phyloP scores from a whole-genome alignment of 2,888 invertebrate genomes.

The Elysia crispata region DNA sequence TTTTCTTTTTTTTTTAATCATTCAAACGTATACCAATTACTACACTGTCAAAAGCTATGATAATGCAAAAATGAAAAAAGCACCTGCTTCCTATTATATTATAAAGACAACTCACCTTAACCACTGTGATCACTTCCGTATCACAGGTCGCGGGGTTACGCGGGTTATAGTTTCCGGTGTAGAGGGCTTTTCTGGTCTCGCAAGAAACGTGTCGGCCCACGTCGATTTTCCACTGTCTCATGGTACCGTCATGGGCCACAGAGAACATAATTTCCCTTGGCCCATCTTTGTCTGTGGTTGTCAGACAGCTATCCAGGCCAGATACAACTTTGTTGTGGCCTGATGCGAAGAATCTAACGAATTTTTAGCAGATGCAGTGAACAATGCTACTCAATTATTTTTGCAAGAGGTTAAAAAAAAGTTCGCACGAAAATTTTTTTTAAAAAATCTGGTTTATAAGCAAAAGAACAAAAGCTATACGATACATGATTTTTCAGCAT shows the following conservation, averaged over 20 bases:
- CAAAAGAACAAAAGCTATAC: too few species aligned
- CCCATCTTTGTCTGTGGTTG: conserved; percentile 17
- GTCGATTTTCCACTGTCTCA: conserved; percentile 37
- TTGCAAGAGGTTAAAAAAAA: too few species aligned
- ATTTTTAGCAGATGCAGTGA: background rate
- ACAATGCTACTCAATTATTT: too few species aligned
- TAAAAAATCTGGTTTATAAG: too few species aligned
- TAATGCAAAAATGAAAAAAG: too few species aligned
- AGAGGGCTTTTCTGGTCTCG: conserved; percentile 40
- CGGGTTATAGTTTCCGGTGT: conserved; percentile 7
- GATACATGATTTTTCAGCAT: too few species aligned
- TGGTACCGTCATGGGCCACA: conserved; percentile 41
- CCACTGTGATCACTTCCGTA: conserved; percentile 13
- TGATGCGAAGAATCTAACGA: conserved; percentile 30
- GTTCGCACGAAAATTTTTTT: too few species aligned
- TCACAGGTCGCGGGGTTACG: background rate
- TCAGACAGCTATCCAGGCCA: conserved; percentile 26
- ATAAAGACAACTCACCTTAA: conserved; percentile 34
- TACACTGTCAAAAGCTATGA: too few species aligned
- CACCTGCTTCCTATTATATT: too few species aligned
- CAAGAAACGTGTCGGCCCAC: conserved; percentile 35
- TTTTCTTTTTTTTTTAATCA: too few species aligned
- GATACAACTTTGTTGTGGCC: conserved; percentile 37
- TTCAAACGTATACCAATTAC: too few species aligned
- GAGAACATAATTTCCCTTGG: conserved; percentile 9